These are phyloP conservation scores for Turritopsis dohrnii DNA, from an alignment of 30 jellyfish, hydroid and myxozoan species.

Conservation along the genomic window DNA sequence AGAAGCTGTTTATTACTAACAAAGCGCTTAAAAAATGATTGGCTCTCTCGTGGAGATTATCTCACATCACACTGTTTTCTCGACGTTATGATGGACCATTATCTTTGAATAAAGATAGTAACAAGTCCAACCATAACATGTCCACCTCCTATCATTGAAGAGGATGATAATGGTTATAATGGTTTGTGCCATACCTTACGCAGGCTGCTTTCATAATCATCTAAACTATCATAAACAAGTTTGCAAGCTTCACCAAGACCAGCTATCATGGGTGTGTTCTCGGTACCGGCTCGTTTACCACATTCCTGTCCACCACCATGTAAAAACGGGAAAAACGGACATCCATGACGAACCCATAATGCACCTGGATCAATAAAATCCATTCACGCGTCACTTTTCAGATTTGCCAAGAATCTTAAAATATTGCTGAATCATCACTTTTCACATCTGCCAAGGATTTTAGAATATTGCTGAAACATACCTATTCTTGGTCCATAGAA, in stretches of 20 bases:
- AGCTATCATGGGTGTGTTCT: conserved; percentile 89
- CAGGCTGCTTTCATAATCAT: conserved; percentile 35
- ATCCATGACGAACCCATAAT: conserved; percentile 47
- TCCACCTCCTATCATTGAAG: no score
- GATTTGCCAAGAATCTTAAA: not conserved
- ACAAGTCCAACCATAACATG: no score
- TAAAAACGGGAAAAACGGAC: conserved; percentile 66
- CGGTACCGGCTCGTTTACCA: conserved; percentile 95
- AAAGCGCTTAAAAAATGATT: no score
- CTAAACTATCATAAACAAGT: conserved; percentile 53
- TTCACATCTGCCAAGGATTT: conserved; percentile 7
- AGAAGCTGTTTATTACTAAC: no score
- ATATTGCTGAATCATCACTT: no score
- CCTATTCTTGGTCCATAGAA: conserved; percentile 95
- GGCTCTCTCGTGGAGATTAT: no score
- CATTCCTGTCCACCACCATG: conserved; percentile 96
- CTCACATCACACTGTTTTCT: no score
- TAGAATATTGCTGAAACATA: conserved; percentile 3
- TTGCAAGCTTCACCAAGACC: conserved; percentile 98
- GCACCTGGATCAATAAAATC: conserved; percentile 81
- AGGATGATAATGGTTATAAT: no score
- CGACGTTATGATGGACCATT: no score
- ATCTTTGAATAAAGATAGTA: no score
- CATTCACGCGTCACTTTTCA: no score
- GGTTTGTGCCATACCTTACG: conserved; percentile 51